These are phyloP conservation scores for Dolichotis patagonum DNA, from an alignment of 2,113 vertebrate genomes.

Conservation along the genomic window DNA sequence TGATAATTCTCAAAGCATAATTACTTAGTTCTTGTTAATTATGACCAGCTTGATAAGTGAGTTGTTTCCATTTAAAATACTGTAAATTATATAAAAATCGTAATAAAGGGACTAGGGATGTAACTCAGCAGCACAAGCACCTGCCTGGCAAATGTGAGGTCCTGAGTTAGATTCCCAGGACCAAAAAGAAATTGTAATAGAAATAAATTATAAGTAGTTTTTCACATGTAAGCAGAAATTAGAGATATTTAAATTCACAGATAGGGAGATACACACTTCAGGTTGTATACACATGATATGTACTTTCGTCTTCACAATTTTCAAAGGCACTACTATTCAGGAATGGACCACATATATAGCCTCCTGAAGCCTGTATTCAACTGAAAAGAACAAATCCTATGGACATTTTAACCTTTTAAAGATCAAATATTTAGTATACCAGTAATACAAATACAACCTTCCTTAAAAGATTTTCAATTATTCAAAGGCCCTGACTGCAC, in stretches of 20 bases:
- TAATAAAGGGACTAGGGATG: not conserved
- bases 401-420: not conserved
- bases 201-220: not conserved
- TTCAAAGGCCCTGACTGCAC: not conserved
- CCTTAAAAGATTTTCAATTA: conserved; percentile 28
- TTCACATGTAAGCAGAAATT: not conserved
- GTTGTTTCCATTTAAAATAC: conserved; percentile 17
- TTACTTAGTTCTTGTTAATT: conserved; percentile 13
- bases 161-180: too few species aligned
- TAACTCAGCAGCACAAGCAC: too few species aligned
- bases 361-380: not conserved
- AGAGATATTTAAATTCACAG: not conserved
- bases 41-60: not conserved
- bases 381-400: not conserved
- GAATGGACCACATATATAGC: not conserved
- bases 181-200: not conserved
- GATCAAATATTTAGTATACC: not conserved
- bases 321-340: not conserved
- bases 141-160: too few species aligned
- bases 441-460: not conserved
- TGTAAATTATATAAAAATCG: not conserved
- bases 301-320: not conserved
- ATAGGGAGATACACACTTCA: not conserved
- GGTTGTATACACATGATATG: not conserved
- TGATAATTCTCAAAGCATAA: conserved; percentile 10